Evolutionary conservation across 2,888 invertebrate genomes (phyloP).

Genomic region (Polyommatus icarus): DNA sequence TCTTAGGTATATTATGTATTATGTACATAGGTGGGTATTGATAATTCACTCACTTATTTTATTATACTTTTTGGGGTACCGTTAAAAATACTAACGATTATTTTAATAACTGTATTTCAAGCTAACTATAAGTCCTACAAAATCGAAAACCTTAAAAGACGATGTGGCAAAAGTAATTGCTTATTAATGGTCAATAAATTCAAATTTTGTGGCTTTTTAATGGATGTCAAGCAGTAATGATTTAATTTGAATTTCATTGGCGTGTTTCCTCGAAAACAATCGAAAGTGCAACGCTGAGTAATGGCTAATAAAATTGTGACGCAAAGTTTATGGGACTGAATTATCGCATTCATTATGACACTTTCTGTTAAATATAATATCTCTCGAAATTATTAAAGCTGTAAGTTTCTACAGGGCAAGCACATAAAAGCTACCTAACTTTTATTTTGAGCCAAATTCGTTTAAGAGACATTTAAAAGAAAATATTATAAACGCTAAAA

Average conservation of each 20-base stretch:
- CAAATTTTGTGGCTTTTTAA: constrained; percentile 44
- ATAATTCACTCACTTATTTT: neutral
- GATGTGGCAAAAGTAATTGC: neutral
- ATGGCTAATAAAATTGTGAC: constrained; percentile 21
- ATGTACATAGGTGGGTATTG: neutral
- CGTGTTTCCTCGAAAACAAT: constrained; percentile 26
- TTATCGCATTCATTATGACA: neutral
- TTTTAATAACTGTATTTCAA: neutral
- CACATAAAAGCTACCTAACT: neutral
- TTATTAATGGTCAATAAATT: neutral
- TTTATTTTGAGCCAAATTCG: neutral
- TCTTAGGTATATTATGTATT: no score
- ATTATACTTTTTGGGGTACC: neutral
- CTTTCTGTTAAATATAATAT: neutral
- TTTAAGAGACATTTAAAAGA: neutral
- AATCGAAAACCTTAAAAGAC: neutral
- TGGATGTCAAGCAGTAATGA: constrained; percentile 42
- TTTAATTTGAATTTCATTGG: constrained; percentile 25
- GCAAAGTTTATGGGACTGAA: neutral
- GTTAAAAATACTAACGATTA: neutral
- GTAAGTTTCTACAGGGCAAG: no score
- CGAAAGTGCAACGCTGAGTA: constrained; percentile 11
- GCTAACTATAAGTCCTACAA: neutral
- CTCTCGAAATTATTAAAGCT: neutral
- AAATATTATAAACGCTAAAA: neutral